Evolutionary conservation across 1,140 invertebrate genomes (phyloP).

Genomic region (Melipona quadrifasciata): DNA sequence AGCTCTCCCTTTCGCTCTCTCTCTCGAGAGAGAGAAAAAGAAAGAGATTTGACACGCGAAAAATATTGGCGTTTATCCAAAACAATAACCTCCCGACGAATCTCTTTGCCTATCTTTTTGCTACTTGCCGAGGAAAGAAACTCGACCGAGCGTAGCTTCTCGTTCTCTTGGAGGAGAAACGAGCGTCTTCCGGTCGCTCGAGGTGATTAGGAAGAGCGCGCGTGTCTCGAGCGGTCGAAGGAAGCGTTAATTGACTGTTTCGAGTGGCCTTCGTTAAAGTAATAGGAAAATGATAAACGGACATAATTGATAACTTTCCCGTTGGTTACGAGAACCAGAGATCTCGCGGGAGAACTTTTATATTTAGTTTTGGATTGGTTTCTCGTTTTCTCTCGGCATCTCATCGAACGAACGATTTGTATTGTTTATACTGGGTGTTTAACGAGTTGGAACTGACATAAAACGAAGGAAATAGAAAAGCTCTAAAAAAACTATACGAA

Average conservation of each 20-base stretch:
- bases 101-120: conserved; percentile 6
- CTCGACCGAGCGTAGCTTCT: conserved; percentile 3
- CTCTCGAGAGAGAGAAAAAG: too few relatives aligned
- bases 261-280: conserved; percentile 35
- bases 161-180: background rate
- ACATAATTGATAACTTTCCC: background rate
- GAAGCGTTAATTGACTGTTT: conserved; percentile 45
- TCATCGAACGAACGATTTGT: too few relatives aligned
- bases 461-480: too few relatives aligned
- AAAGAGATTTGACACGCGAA: background rate
- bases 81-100: conserved; percentile 44
- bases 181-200: conserved; percentile 53
- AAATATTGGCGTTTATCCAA: conserved; percentile 38
- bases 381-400: too few relatives aligned
- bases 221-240: background rate
- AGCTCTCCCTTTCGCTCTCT: too few relatives aligned
- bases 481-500: too few relatives aligned
- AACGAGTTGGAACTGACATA: too few relatives aligned
- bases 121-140: background rate
- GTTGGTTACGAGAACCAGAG: too few relatives aligned
- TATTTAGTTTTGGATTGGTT: too few relatives aligned
- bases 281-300: conserved; percentile 8
- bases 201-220: conserved; percentile 12
- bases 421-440: too few relatives aligned
- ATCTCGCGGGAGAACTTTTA: too few relatives aligned